Conservation (phyloP, 2,888 invertebrate species). For the Cosmia pyralina region DNA sequence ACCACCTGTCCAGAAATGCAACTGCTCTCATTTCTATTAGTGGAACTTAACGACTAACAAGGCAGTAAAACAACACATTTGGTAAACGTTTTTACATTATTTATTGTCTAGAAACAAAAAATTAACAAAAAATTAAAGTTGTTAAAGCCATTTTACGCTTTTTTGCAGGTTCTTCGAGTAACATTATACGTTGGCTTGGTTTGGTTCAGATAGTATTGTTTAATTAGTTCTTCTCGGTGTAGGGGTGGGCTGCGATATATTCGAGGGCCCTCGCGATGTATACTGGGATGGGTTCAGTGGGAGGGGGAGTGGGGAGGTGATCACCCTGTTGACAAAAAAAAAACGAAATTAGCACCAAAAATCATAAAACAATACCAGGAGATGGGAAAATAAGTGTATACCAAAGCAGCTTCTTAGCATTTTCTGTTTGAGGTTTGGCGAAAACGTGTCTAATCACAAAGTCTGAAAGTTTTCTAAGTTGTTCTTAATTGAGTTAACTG, state of each 20-base stretch:
- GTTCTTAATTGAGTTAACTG: too few relatives aligned
- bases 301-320: constrained; percentile 78
- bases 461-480: neutral
- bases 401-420: too few relatives aligned
- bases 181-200: constrained; percentile 40
- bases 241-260: constrained; percentile 87
- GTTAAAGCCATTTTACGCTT: constrained; percentile 67
- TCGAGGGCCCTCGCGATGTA: constrained; percentile 83
- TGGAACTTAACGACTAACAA: neutral
- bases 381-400: neutral
- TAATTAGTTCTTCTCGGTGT: constrained; percentile 65
- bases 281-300: constrained; percentile 85
- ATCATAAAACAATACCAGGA: neutral
- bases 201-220: constrained; percentile 46
- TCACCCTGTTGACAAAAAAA: constrained; percentile 70
- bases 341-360: constrained; percentile 22
- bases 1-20: neutral
- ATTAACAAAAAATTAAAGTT: constrained; percentile 61
- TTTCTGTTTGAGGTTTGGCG: too few relatives aligned
- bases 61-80: constrained; percentile 39
- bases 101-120: constrained; percentile 67
- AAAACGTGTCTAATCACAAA: too few relatives aligned
- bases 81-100: constrained; percentile 65
- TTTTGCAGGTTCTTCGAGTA: constrained; percentile 22
- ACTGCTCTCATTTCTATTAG: neutral